phyloP scores from a whole-genome alignment of 1,140 invertebrate genomes.

The Hylaeus volcanicus region DNA sequence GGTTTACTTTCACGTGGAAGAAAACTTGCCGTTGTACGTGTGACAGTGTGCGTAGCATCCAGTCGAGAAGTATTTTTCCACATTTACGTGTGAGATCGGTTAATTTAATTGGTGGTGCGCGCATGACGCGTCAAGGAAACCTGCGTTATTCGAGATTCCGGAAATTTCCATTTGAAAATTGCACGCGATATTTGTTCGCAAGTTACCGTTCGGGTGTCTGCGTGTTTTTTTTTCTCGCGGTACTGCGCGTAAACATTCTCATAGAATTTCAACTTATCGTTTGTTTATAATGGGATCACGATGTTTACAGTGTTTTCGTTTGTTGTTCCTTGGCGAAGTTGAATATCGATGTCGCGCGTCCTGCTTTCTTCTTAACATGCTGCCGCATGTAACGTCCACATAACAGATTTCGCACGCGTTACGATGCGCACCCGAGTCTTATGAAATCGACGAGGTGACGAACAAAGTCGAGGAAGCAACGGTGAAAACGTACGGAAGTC shows the following conservation, averaged over 20 bases:
- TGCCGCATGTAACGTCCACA: not conserved
- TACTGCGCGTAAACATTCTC: too few species aligned
- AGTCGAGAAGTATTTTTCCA: too few species aligned
- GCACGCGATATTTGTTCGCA: too few species aligned
- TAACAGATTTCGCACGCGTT: constrained; percentile 23
- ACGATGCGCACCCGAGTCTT: not conserved
- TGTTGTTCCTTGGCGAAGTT: not conserved
- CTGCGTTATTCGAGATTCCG: too few species aligned
- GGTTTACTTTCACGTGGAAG: too few species aligned
- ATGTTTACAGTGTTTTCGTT: not conserved
- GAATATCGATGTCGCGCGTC: not conserved
- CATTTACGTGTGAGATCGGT: not conserved
- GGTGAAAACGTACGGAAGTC: constrained; percentile 5
- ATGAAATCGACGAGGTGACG: constrained; percentile 18
- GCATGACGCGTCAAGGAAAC: too few species aligned
- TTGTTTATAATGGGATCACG: too few species aligned
- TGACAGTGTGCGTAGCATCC: not conserved
- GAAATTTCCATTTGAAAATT: too few species aligned
- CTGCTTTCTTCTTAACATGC: not conserved
- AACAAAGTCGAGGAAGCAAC: constrained; percentile 30
- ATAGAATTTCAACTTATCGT: too few species aligned
- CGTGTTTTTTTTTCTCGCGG: too few species aligned
- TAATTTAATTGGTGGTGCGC: too few species aligned
- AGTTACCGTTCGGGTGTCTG: too few species aligned
- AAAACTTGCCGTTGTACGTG: not conserved